Percentiles rank a stretch among this genome's conserved stretches.
Evolutionary conservation across 2,888 invertebrate species (phyloP).

Genomic region (Tupiocoris notatus): DNA sequence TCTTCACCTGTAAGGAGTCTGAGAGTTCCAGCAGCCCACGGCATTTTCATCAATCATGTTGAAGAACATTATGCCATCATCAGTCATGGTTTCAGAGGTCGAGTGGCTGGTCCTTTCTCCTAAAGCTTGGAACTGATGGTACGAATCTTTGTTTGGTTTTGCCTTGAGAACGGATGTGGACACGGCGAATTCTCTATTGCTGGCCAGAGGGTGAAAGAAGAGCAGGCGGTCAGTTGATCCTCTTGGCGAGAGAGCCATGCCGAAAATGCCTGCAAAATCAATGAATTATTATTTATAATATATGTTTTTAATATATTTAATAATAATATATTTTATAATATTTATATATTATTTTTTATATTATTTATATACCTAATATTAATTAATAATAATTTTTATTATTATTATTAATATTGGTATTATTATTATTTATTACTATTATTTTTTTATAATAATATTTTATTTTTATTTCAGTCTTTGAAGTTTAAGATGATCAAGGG

Average conservation of each 20-base stretch:
- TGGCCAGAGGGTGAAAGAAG: constrained; percentile 77
- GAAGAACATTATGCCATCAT: constrained; percentile 68
- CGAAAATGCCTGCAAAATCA: constrained; percentile 66
- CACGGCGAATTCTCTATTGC: constrained; percentile 74
- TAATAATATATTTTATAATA: no score
- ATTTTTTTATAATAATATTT: no score
- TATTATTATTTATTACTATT: no score
- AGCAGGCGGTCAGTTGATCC: constrained; percentile 67
- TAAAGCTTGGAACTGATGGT: constrained; percentile 50
- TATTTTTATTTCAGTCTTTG: no score
- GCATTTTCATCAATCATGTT: constrained; percentile 78
- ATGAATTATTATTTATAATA: no score
- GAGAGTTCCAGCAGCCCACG: constrained; percentile 78
- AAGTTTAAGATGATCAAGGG: no score
- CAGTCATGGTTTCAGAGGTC: constrained; percentile 62
- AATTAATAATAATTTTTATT: no score
- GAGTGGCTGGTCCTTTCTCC: constrained; percentile 67
- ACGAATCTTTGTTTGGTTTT: constrained; percentile 53
- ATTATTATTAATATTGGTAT: no score
- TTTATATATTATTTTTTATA: no score
- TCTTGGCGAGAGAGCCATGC: constrained; percentile 69
- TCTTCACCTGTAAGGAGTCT: constrained; percentile 58
- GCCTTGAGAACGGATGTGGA: constrained; percentile 72
- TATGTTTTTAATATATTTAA: no score
- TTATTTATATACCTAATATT: no score